These are phyloP conservation scores for Alouatta palliata DNA, from an alignment of 2,113 vertebrate species.

Conservation along the genomic window DNA sequence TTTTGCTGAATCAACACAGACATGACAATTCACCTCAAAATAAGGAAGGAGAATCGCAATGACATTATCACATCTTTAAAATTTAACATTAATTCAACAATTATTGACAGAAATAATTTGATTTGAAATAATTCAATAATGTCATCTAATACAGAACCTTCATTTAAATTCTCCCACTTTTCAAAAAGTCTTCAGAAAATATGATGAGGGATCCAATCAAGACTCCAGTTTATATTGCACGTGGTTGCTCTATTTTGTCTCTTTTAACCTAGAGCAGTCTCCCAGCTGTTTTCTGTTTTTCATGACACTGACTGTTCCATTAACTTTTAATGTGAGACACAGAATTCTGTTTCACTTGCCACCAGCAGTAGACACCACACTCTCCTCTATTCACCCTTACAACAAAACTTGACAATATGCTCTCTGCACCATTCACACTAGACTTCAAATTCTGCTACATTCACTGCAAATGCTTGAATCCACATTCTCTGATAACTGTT, in stretches of 20 bases:
- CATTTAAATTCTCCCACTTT: background rate
- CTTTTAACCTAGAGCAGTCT: background rate
- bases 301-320: background rate
- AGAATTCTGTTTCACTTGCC: background rate
- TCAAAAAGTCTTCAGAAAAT: background rate
- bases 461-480: background rate
- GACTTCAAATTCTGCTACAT: background rate
- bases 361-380: background rate
- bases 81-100: background rate
- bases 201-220: background rate
- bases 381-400: background rate
- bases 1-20: background rate
- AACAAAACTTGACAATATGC: background rate
- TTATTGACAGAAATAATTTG: background rate
- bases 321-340: background rate
- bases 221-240: background rate
- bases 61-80: slow-evolving; percentile 15
- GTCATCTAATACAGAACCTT: background rate
- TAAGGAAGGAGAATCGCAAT: background rate
- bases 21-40: background rate
- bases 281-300: background rate
- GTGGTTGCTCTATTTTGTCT: background rate
- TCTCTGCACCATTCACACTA: background rate
- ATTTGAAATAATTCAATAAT: background rate
- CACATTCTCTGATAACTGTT: background rate